Percentiles rank a stretch among this genome's conserved stretches.
Conservation (phyloP, 2,113 vertebrate species). For the Boulengeromyrus knoepffleri region DNA sequence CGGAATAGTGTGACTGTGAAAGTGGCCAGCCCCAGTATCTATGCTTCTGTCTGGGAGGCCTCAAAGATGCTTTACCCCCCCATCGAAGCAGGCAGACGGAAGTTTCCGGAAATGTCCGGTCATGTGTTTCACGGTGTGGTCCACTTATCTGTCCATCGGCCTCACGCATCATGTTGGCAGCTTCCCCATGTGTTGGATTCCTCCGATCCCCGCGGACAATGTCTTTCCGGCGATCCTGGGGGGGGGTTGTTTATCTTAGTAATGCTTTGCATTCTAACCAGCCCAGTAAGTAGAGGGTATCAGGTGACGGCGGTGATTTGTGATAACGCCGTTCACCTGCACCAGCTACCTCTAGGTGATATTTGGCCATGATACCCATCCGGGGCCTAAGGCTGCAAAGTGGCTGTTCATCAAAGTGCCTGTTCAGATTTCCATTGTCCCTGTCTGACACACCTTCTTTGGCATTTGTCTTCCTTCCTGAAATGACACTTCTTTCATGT, state of each 20-base stretch:
- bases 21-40: neutral
- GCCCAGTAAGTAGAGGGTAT: neutral
- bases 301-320: neutral
- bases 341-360: neutral
- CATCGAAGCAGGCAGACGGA: neutral
- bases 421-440: neutral
- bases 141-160: neutral
- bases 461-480: neutral
- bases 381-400: neutral
- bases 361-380: neutral
- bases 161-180: neutral
- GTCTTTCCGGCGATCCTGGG: neutral
- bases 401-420: neutral
- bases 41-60: neutral
- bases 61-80: neutral
- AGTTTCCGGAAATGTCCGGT: neutral
- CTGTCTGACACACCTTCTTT: neutral
- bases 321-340: neutral
- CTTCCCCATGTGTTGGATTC: neutral
- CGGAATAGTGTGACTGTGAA: neutral
- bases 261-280: neutral
- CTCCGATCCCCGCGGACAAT: neutral
- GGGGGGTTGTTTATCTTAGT: neutral
- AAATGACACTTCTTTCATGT: neutral
- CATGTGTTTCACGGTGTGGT: neutral